Base-by-base conservation (phyloP, 2,888 invertebrate genomes). In the Drosophila borealis region DNA sequence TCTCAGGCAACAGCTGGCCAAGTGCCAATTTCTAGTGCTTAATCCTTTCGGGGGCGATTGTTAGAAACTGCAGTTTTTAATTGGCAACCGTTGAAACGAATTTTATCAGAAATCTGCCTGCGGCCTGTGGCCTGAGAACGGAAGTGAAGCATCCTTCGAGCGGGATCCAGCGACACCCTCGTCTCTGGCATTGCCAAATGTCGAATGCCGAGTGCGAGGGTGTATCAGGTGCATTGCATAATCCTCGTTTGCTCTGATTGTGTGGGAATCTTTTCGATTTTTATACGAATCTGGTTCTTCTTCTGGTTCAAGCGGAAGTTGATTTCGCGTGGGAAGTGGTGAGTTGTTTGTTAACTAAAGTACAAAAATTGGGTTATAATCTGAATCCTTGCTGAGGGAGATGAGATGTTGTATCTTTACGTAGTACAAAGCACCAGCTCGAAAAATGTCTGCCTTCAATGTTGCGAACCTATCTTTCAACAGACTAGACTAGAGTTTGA, bases 171-270 rank as follows among this genome's bases (percentile, higher is more conserved):
- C 14, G 44, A 56, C 76, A 75, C 74, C 74, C 76, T 75, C 48
- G 19, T 19, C 60, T 48, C 33, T 13, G 41, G 48, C 29, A 36
- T 37, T 74, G 64, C 45, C 64, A 57, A 59, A 70, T 29, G 49
- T 50, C 44, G 39, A 41, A 44, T 50, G 70, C 70, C 44, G 39
- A 41, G 41, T 50, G 70, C 70, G 80, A 80, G 79, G 81, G 76
- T 69, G 62, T 64, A 55, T 86, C 87, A 87, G 84, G 84, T 84
- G 84, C 46, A 80, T 87, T 84, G 84, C 84, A 80, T 86, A 87
- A 86, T 86, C 64, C 68, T 55, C 10, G 29, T 53, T 60, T 50
- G 34, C 59, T 25, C 19, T 41, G 45, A 39, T 45, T 71, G 54
- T 59, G 81, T 82, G 88, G 83, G 87, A 81, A 81, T 68, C 57